Conservation (phyloP, 2,888 invertebrate genomes). For the Agrochola macilenta region DNA sequence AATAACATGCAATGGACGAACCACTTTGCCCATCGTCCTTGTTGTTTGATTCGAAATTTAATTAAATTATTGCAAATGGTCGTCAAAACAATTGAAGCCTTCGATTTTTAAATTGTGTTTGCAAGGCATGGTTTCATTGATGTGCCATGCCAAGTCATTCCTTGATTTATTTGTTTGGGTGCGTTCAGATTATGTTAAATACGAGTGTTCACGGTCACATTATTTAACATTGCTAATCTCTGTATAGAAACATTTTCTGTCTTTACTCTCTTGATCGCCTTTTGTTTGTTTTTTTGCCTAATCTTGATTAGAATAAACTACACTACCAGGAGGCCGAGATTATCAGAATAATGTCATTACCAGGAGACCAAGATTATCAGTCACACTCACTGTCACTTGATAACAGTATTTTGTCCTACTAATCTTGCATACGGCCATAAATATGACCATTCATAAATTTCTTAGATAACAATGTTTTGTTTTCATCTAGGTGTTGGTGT, state of each 20-base stretch:
- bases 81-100: background rate
- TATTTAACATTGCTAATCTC: background rate
- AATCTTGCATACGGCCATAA: conserved; percentile 28
- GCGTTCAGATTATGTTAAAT: background rate
- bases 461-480: conserved; percentile 43
- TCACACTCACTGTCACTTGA: conserved; percentile 4
- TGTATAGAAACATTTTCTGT: no score
- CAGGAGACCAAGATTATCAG: conserved; percentile 16
- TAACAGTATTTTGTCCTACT: conserved; percentile 16
- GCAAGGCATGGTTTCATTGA: background rate
- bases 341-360: conserved; percentile 26
- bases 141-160: background rate
- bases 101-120: background rate
- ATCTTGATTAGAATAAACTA: conserved; percentile 2
- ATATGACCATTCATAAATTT: conserved; percentile 42
- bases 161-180: background rate
- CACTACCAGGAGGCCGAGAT: background rate
- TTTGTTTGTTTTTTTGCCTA: conserved; percentile 10
- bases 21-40: background rate
- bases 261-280: background rate
- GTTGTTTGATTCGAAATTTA: conserved; percentile 1
- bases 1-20: conserved; percentile 5
- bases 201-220: background rate
- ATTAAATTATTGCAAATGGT: background rate
- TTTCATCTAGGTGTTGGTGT: conserved; percentile 19